A percentile compares a stretch with the other conserved stretches of the same genome.
Conservation (phyloP, 2,888 invertebrate genomes). For the Buathra laborator region DNA sequence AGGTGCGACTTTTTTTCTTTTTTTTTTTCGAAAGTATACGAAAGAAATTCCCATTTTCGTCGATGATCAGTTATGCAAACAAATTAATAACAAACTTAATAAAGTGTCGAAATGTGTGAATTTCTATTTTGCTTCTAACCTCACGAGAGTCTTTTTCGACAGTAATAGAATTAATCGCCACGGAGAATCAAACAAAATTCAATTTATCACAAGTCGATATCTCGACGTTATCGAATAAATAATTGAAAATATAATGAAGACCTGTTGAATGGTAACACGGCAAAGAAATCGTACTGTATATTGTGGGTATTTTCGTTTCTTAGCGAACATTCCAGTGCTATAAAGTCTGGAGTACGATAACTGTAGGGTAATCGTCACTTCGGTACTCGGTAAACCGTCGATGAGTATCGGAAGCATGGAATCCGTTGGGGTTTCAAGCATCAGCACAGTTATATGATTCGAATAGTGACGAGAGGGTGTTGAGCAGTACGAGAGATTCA, state of each 20-base stretch:
- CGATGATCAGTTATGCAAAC: too few species aligned
- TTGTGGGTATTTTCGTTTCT: not conserved
- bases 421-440: conserved; percentile 23
- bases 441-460: conserved; percentile 11
- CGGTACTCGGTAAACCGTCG: conserved; percentile 10
- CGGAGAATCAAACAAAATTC: too few species aligned
- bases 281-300: not conserved
- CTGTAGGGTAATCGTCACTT: not conserved
- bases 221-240: not conserved
- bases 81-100: not conserved
- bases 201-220: too few species aligned
- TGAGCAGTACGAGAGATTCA: not conserved
- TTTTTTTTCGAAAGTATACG: too few species aligned
- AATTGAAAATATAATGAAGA: not conserved
- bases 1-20: not conserved
- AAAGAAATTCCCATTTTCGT: too few species aligned
- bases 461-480: conserved; percentile 9
- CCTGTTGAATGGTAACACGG: not conserved
- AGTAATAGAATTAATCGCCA: too few species aligned
- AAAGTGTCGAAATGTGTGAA: not conserved
- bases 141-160: too few species aligned
- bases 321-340: not conserved
- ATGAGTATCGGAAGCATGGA: conserved; percentile 30
- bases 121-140: not conserved
- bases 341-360: not conserved